phyloP scores from a whole-genome alignment of 2,797 vertebrate species.

The Meda fulgida region DNA sequence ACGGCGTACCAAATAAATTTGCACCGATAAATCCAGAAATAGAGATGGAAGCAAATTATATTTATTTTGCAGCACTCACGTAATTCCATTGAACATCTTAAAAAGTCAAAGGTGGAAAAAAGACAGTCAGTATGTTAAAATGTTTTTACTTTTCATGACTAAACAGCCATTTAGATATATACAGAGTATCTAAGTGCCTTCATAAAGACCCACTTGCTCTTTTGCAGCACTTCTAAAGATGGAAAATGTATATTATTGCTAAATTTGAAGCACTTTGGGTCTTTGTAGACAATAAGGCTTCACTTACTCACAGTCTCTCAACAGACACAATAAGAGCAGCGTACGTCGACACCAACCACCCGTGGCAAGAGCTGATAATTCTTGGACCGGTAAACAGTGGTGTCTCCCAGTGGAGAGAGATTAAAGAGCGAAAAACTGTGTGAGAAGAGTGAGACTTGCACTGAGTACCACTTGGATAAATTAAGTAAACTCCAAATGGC shows the following conservation, averaged over 20 bases:
- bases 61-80: neutral
- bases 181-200: constrained; percentile 9
- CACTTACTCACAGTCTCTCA: neutral
- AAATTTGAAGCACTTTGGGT: constrained; percentile 42
- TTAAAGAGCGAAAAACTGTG: constrained; percentile 28
- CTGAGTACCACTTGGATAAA: constrained; percentile 56
- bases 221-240: constrained; percentile 34
- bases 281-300: constrained; percentile 41
- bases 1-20: constrained; percentile 32
- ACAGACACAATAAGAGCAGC: constrained; percentile 31
- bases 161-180: constrained; percentile 4
- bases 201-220: constrained; percentile 26
- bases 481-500: constrained; percentile 45
- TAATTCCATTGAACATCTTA: neutral
- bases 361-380: constrained; percentile 48
- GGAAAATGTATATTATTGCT: constrained; percentile 24
- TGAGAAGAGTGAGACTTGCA: constrained; percentile 7
- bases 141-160: constrained; percentile 12
- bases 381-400: constrained; percentile 50
- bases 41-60: neutral
- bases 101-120: constrained; percentile 14
- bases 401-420: constrained; percentile 40
- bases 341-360: constrained; percentile 37
- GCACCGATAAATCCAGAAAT: constrained; percentile 2
- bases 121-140: neutral